These are phyloP conservation scores for Philereme vetulata DNA, from an alignment of 2,888 invertebrate genomes.

Conservation along the genomic window DNA sequence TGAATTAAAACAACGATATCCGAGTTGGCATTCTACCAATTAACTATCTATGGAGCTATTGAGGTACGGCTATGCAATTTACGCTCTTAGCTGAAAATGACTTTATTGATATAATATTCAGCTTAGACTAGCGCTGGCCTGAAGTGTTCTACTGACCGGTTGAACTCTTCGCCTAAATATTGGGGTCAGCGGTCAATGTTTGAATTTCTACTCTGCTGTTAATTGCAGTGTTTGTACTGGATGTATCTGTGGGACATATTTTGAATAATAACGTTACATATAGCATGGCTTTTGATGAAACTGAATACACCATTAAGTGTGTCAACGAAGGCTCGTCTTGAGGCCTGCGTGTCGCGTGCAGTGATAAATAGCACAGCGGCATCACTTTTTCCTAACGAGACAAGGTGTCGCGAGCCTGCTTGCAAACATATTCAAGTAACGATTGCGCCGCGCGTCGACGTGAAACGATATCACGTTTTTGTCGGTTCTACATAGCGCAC, in stretches of 20 bases:
- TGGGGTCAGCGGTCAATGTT: constrained; percentile 25
- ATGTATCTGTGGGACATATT: neutral
- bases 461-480: constrained; percentile 44
- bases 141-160: constrained; percentile 30
- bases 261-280: too few relatives aligned
- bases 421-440: constrained; percentile 70
- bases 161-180: constrained; percentile 28
- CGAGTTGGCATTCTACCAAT: constrained; percentile 75
- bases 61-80: constrained; percentile 64
- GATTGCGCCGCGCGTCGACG: constrained; percentile 49
- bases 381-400: constrained; percentile 81
- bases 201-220: constrained; percentile 15
- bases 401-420: constrained; percentile 69
- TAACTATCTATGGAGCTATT: constrained; percentile 61
- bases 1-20: constrained; percentile 72
- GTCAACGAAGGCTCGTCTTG: constrained; percentile 58
- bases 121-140: constrained; percentile 20
- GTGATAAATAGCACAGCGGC: constrained; percentile 77
- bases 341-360: constrained; percentile 63
- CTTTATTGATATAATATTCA: constrained; percentile 66
- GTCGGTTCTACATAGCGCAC: constrained; percentile 48
- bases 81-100: constrained; percentile 70
- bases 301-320: constrained; percentile 43
- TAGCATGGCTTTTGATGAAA: neutral
- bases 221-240: constrained; percentile 17